Base-by-base conservation (phyloP, 2,113 vertebrate genomes). In the Chitala chitala region DNA sequence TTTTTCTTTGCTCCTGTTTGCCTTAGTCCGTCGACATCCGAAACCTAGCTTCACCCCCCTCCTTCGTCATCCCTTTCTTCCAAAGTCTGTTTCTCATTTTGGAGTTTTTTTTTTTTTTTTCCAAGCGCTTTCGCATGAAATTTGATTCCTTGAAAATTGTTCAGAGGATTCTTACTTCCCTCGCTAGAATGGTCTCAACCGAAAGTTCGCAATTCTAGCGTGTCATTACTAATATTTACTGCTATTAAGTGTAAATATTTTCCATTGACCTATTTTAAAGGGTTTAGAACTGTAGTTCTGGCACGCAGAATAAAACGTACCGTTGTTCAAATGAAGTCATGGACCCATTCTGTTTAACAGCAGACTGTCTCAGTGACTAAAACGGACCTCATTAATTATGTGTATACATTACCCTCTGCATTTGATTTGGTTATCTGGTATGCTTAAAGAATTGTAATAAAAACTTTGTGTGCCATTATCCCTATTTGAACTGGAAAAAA, bases 41-140 rank as follows among this genome's bases (percentile, higher is more conserved):
- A 89, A 82, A 85, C 82, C 81, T 22, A 69, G 82, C 81, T 78
- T 77, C 74, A 69, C 66, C 80, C 80, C 51, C 76, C 76, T 81
- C 71, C 78, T 78, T 36, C 54, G 72, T 69, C 72, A 66, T 76
- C 75, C 56, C 65, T 75, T 78, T 79, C 76, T 77, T 79, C 73
- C 76, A 63, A 77, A 80, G 80, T 86, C 86, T 90, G 83, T 77
- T 86, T 86, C 82, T 86, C 82, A 84, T 87, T 87, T 84, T 80
- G 78, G 65, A 38, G 13, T 36, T 63, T 63, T 56, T 61, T 36
- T n/a, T 12, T 79, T 61, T 31, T 55, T 48, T 61, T 69, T 74
- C 74, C 55, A 73, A 76, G 66, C 29, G 74, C 75, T 78, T 75
- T 59, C 56, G 75, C 76, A 77, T 86, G 88, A 87, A 90, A 88